These are phyloP conservation scores for Catocala nupta DNA, from an alignment of 2,888 invertebrate species.

Conservation along the genomic window DNA sequence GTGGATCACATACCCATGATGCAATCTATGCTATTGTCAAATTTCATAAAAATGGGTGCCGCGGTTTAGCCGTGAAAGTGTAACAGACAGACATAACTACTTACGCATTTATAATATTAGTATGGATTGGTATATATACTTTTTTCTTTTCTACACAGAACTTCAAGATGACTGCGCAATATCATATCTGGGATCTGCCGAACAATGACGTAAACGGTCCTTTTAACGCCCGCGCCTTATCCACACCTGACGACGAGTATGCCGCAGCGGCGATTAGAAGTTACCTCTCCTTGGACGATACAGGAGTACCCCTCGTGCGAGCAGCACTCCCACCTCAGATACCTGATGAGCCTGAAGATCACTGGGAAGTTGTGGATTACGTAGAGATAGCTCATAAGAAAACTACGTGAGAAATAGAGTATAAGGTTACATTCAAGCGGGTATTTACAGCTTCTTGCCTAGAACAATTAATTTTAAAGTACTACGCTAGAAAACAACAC, in stretches of 20 bases:
- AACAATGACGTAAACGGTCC: conserved; percentile 88
- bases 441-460: too few relatives aligned
- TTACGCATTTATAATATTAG: too few relatives aligned
- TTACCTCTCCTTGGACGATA: conserved; percentile 88
- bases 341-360: conserved; percentile 84
- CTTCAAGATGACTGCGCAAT: conserved; percentile 88
- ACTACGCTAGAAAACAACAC: background rate
- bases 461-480: too few relatives aligned
- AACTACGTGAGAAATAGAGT: conserved; percentile 1
- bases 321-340: conserved; percentile 83
- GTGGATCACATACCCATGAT: too few relatives aligned
- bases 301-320: conserved; percentile 88
- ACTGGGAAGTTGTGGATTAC: conserved; percentile 91
- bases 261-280: conserved; percentile 84
- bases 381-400: conserved; percentile 81
- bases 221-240: conserved; percentile 88
- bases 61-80: too few relatives aligned
- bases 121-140: too few relatives aligned
- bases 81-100: too few relatives aligned
- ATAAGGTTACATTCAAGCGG: too few relatives aligned
- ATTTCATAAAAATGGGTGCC: too few relatives aligned
- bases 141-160: conserved; percentile 67
- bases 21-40: too few relatives aligned
- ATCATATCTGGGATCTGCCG: conserved; percentile 80
- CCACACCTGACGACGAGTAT: conserved; percentile 81